Evolutionary conservation across 2,888 invertebrate genomes (phyloP), one percentile per base, ranked within the genome.

Genomic region (Coremacera marginata): DNA sequence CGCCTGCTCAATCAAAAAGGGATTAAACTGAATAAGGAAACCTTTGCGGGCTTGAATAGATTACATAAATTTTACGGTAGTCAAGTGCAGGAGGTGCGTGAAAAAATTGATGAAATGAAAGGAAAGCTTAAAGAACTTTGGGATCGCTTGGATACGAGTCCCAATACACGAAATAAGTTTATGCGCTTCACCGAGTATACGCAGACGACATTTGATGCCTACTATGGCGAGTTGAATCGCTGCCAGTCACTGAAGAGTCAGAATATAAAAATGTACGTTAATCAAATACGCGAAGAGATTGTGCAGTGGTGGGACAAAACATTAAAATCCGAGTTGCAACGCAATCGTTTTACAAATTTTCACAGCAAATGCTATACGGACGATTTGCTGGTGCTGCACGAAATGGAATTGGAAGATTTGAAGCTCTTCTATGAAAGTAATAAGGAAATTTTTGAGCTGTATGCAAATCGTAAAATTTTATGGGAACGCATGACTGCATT

Each of bases 401-500:
- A 97, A 86, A 86, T 93, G 63, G 95, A 97, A 87, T 90, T 95
- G 4, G 92, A 93, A n/a, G 93, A 92, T 84, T 90, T 96, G 49
- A 92, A 92, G 70, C 90, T 90, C n/a, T 94, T 91, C 86, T 94
- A 94, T 84, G 90, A 92, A 70, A 90, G 91, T 0, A 92, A 95
- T 84, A 91, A 91, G 80, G 90, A 91, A 78, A 92, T 95, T 65
- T 94, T 93, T 83, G 91, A 92, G 0, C 87, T 94, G 78, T 90
- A 95, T 19, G 89, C 91, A 16, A 92, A 93, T 77, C 92, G 95
- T 67, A 92, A 93, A 79, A 90, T 92, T 51, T 90, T 95, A 1
- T 96, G 95, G 94, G 89, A 92, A 31, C 93, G 95, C 84, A 94
- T 95, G 92, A 90, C 92, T 2, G 94, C 94, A 79, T 88, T 97